Evolutionary conservation across 2,888 invertebrate species (phyloP).

Genomic region (Pyrrhosoma nymphula): DNA sequence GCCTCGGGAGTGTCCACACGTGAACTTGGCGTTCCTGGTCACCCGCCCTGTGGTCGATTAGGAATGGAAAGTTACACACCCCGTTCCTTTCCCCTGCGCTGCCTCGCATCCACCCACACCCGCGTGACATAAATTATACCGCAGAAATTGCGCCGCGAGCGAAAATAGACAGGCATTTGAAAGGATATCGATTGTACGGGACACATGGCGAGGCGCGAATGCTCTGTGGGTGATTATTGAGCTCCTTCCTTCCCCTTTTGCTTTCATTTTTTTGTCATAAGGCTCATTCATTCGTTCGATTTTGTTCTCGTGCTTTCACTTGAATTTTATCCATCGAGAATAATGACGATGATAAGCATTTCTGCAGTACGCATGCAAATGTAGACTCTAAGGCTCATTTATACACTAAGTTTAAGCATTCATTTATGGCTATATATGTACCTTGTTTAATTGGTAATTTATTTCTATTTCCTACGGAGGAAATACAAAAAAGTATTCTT

Average conservation of each 20-base stretch:
- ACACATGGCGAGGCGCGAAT: not conserved
- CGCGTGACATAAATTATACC: slow-evolving; percentile 18
- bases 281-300: not conserved
- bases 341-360: too few relatives aligned
- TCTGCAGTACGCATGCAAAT: too few relatives aligned
- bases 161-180: not conserved
- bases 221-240: not conserved
- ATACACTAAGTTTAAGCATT: too few relatives aligned
- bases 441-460: too few relatives aligned
- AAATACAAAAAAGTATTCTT: too few relatives aligned
- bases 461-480: too few relatives aligned
- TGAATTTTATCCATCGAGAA: not conserved
- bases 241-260: not conserved
- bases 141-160: not conserved
- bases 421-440: too few relatives aligned
- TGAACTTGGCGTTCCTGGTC: slow-evolving; percentile 27
- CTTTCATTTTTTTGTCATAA: not conserved
- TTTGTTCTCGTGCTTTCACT: not conserved
- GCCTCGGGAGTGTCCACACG: not conserved
- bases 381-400: too few relatives aligned
- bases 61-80: not conserved
- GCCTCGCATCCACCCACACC: not conserved
- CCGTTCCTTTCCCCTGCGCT: not conserved
- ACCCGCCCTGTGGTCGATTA: not conserved
- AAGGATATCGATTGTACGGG: not conserved